phyloP scores from a whole-genome alignment of 2,888 invertebrate species.

The Sinohyriopsis cumingii region DNA sequence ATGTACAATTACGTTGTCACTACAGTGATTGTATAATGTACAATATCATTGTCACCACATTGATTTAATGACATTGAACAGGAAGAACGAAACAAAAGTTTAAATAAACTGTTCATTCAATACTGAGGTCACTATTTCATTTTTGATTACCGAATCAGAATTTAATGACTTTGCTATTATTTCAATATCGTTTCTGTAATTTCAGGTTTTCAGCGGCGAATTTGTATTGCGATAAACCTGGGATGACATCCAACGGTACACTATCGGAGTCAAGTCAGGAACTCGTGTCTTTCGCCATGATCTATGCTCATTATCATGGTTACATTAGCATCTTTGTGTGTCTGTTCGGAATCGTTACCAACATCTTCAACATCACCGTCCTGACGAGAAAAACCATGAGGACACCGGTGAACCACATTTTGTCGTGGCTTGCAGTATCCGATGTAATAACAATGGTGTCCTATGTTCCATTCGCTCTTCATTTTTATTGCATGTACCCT shows the following conservation, averaged over 20 bases:
- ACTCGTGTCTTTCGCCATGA: conserved; percentile 45
- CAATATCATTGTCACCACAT: too few species aligned
- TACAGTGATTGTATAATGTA: too few species aligned
- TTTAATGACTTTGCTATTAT: too few species aligned
- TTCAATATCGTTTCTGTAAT: not conserved
- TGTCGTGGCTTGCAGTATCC: conserved; percentile 88
- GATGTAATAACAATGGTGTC: conserved; percentile 91
- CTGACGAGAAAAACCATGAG: conserved; percentile 87
- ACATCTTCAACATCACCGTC: conserved; percentile 92
- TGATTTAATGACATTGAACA: too few species aligned
- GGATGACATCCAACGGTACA: conserved; percentile 34
- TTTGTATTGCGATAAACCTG: conserved; percentile 34
- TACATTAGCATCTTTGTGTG: conserved; percentile 90
- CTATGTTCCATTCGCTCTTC: conserved; percentile 91
- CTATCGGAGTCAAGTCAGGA: conserved; percentile 17
- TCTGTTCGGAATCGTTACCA: conserved; percentile 90
- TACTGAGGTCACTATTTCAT: too few species aligned
- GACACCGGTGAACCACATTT: conserved; percentile 91
- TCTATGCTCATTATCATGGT: conserved; percentile 79
- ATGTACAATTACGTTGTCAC: too few species aligned
- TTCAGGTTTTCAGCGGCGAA: conserved; percentile 51
- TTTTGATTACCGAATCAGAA: too few species aligned
- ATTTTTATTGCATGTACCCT: conserved; percentile 71
- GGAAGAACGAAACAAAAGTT: too few species aligned
- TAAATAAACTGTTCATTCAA: too few species aligned